Conservation (phyloP, 2,888 invertebrate genomes). For the Papilio elwesi region DNA sequence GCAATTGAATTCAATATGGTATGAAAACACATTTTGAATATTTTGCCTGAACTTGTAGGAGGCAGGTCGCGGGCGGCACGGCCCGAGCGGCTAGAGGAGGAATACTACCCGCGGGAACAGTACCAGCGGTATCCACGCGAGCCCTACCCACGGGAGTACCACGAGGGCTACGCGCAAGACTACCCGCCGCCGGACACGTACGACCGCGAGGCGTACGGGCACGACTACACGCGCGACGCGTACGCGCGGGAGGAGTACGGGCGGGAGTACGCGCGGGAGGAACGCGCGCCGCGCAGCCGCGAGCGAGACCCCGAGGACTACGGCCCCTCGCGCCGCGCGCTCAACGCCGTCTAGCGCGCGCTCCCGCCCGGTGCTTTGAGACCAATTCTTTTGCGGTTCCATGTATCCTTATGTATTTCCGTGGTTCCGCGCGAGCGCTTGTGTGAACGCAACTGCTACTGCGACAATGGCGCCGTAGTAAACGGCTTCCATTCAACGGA, state of each 20-base stretch:
- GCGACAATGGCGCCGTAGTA: conserved; percentile 23
- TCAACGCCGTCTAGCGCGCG: conserved; percentile 88
- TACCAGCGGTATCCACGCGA: conserved; percentile 58
- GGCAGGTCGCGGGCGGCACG: conserved; percentile 79
- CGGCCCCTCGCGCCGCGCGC: conserved; percentile 87
- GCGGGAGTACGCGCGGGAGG: conserved; percentile 69
- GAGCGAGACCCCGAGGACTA: conserved; percentile 81
- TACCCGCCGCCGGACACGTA: conserved; percentile 50
- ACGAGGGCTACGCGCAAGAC: conserved; percentile 56
- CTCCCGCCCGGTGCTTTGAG: conserved; percentile 54
- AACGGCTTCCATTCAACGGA: conserved; percentile 12
- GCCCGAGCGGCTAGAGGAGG: conserved; percentile 83
- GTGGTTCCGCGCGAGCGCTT: conserved; percentile 42
- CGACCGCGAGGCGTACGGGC: conserved; percentile 66
- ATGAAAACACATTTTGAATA: background rate
- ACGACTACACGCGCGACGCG: conserved; percentile 52
- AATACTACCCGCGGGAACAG: conserved; percentile 73
- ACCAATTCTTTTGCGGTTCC: conserved; percentile 52
- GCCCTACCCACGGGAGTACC: conserved; percentile 51
- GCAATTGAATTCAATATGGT: conserved; percentile 1
- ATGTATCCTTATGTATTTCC: conserved; percentile 48
- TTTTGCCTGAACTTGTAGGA: conserved; percentile 54
- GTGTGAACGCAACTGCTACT: conserved; percentile 41
- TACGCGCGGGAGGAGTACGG: conserved; percentile 72
- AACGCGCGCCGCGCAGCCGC: conserved; percentile 72